Evolutionary conservation across 2,888 invertebrate genomes (phyloP).

Genomic region (Xestia c-nigrum): DNA sequence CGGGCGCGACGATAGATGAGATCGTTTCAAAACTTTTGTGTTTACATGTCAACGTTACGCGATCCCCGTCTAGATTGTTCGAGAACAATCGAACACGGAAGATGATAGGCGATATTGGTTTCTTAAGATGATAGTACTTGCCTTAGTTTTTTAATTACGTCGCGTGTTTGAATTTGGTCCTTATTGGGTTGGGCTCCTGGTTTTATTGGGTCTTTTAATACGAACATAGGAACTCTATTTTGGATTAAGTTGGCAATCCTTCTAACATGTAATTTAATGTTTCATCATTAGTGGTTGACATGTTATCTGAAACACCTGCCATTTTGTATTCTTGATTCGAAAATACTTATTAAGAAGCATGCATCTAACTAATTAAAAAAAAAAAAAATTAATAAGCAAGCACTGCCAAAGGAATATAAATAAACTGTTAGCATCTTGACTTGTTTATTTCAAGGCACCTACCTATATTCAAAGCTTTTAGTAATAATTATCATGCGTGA

Average conservation of each 20-base stretch:
- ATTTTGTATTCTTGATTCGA: not conserved
- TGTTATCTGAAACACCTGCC: too few relatives aligned
- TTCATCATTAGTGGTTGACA: not conserved
- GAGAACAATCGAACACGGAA: constrained; percentile 48
- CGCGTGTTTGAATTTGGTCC: not conserved
- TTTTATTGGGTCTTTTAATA: not conserved
- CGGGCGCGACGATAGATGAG: constrained; percentile 75
- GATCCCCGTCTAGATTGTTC: constrained; percentile 58
- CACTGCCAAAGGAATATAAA: not conserved
- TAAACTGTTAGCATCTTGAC: not conserved
- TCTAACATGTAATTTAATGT: not conserved
- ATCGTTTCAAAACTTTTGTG: constrained; percentile 78
- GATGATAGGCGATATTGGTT: constrained; percentile 45
- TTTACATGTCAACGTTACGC: constrained; percentile 67
- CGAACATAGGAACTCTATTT: too few relatives aligned
- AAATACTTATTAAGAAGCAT: not conserved
- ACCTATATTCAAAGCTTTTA: not conserved
- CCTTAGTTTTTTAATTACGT: constrained; percentile 32
- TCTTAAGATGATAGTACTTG: constrained; percentile 20
- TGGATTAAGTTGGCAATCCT: not conserved
- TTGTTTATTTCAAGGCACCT: not conserved
- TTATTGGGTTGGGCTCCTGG: not conserved
- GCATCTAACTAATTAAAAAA: not conserved
- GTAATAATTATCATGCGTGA: not conserved
- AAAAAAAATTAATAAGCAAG: not conserved